phyloP scores from a whole-genome alignment of 2,888 invertebrate species.

The Plebejus anna region DNA sequence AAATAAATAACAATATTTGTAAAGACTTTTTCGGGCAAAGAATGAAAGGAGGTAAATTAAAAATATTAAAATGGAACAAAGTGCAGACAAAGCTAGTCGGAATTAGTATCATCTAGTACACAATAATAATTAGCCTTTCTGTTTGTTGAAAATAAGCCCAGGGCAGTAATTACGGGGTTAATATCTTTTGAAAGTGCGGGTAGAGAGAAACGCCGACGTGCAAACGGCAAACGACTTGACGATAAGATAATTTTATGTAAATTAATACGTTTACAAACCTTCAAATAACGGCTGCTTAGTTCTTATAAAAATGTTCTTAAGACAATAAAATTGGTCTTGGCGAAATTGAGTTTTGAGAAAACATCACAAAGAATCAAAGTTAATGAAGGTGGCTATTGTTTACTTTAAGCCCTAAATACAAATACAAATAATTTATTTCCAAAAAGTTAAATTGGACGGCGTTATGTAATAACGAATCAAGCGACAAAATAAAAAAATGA shows the following conservation, averaged over 20 bases:
- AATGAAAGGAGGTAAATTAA: background rate
- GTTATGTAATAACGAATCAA: too few species aligned
- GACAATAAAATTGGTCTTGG: background rate
- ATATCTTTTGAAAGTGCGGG: constrained; percentile 20
- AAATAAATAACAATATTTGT: constrained; percentile 1
- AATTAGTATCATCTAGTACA: constrained; percentile 17
- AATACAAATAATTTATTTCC: too few species aligned
- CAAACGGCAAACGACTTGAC: background rate
- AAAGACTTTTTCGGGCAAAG: background rate
- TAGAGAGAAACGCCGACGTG: background rate
- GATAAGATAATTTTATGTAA: constrained; percentile 1
- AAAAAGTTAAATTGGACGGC: too few species aligned
- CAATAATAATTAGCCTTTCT: background rate
- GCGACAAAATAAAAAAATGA: too few species aligned
- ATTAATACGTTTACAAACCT: background rate
- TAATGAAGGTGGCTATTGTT: too few species aligned
- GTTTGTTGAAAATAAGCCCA: constrained; percentile 12
- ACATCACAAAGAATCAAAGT: too few species aligned
- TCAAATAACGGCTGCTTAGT: background rate
- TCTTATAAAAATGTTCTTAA: background rate
- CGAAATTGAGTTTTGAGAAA: background rate
- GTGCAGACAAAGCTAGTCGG: background rate
- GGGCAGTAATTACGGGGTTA: constrained; percentile 12
- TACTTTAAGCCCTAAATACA: background rate
- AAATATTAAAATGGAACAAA: constrained; percentile 24